Evolutionary conservation across 2,888 invertebrate genomes (phyloP).

Genomic region (Ommatoiulus sabulosus): DNA sequence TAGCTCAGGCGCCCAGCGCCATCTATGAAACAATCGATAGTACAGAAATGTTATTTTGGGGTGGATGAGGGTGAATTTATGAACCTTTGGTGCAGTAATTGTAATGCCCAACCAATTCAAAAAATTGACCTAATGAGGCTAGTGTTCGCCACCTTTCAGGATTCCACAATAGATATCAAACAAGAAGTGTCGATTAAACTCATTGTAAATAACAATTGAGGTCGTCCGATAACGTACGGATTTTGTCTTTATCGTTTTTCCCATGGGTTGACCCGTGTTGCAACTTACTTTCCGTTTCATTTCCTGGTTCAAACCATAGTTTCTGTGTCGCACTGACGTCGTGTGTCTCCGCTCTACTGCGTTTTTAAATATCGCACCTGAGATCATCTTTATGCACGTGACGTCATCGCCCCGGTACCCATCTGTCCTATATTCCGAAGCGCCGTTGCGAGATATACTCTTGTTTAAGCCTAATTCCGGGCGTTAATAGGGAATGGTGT

Average conservation of each 20-base stretch:
- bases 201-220: not conserved
- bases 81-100: too few relatives aligned
- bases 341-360: not conserved
- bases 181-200: too few relatives aligned
- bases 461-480: not conserved
- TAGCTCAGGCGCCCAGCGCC: too few relatives aligned
- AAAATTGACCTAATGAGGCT: too few relatives aligned
- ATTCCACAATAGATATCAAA: too few relatives aligned
- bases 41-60: too few relatives aligned
- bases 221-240: not conserved
- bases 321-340: not conserved
- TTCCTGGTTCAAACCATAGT: not conserved
- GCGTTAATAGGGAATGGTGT: slow-evolving; percentile 1
- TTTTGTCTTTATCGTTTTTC: not conserved
- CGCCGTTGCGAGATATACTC: not conserved
- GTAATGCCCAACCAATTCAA: too few relatives aligned
- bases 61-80: too few relatives aligned
- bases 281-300: not conserved
- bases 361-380: not conserved
- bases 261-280: not conserved
- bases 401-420: not conserved
- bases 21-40: too few relatives aligned
- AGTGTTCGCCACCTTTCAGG: too few relatives aligned
- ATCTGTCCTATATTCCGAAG: not conserved
- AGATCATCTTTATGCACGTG: not conserved